Evolutionary conservation across 2,797 vertebrate genomes (phyloP), one percentile per base, ranked within the genome.

Genomic region (Gadopsis marmoratus): DNA sequence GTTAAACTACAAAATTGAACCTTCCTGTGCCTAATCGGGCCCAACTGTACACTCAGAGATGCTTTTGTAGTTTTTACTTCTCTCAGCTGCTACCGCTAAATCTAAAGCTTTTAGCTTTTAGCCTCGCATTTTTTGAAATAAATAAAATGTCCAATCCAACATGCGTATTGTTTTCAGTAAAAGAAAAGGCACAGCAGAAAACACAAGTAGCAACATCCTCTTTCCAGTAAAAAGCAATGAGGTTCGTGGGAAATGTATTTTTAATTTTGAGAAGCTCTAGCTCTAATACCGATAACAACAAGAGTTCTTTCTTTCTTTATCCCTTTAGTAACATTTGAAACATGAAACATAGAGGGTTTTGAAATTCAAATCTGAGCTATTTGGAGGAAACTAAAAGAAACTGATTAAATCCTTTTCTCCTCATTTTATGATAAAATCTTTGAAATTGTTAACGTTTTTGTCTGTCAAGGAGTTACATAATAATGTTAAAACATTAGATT

Each of bases 1-100:
- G 33, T 60, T 39, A n/a, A 63, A 48, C 2, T 62, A 26, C 60
- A n/a, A 60, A 74, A 58, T 78, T 71, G 64, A 35, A 59, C 67
- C 39, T 67, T 37, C 35, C 39, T 61, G 45, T 39, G 26, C 8
- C 5, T 37, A 39, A 2, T 66, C 23, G 60, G 29, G 9, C 39
- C 16, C 43, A 59, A 33, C 16, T 45, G 11, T 59, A 16, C 37
- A 8, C 29, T 53, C 21, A 31, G 33, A 51, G 39, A 19, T 37
- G 45, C 7, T 33, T 56, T 50, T 56, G 26, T 9, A 31, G 17
- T 33, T 62, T 51, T 50, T 35, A 35, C 7, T 39, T 39, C 3
- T 63, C 7, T 64, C 35, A 39, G 21, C n/a, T 62, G 39, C 16
- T 3, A 4, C 43, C 39, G 21, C 1, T 31, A 11, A 53, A 29